Base-by-base conservation (phyloP, 1,140 invertebrate species). In the Tyrophagus putrescentiae region DNA sequence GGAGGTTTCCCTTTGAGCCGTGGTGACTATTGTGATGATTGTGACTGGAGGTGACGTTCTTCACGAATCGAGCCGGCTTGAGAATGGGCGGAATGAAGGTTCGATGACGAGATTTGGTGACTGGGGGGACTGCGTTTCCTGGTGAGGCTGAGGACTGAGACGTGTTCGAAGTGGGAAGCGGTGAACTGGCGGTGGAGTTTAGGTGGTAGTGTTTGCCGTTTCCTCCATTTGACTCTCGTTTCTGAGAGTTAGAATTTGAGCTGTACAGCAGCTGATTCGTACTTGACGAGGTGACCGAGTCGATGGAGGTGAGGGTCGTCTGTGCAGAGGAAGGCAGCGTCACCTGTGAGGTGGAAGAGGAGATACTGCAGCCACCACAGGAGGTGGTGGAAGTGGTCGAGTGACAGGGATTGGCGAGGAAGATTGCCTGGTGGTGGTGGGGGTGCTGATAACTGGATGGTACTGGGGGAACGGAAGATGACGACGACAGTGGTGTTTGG, bases 391-490 rank as follows among this genome's bases (percentile, higher is more conserved):
- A 48, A 13, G 23, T 21, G 18, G 45, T 48, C 21, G 45, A 48
- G 45, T 48, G 45, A 48, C 45, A 48, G 7, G 45, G 45, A 48
- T 48, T 48, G 7, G 45, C 7, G 45, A 48, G 45, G 45, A 48
- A 48, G 9, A 48, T 48, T 21, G 7, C 45, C 31, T 48, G 45
- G 36, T 18, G 45, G 21, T n/a, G n/a, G n/a, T n/a, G n/a, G n/a
- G n/a, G n/a, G n/a, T n/a, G n/a, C n/a, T n/a, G n/a, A n/a, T n/a
- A n/a, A n/a, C n/a, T n/a, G n/a, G n/a, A n/a, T n/a, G n/a, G n/a
- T n/a, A n/a, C n/a, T n/a, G n/a, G n/a, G n/a, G n/a, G n/a, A n/a
- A n/a, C n/a, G n/a, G n/a, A n/a, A n/a, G n/a, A n/a, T n/a, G n/a
- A n/a, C n/a, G n/a, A n/a, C n/a, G n/a, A n/a, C n/a, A n/a, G n/a